Evolutionary conservation across 2,888 invertebrate genomes (phyloP), one percentile per base, ranked within the genome.

Genomic region (Deilephila elpenor): DNA sequence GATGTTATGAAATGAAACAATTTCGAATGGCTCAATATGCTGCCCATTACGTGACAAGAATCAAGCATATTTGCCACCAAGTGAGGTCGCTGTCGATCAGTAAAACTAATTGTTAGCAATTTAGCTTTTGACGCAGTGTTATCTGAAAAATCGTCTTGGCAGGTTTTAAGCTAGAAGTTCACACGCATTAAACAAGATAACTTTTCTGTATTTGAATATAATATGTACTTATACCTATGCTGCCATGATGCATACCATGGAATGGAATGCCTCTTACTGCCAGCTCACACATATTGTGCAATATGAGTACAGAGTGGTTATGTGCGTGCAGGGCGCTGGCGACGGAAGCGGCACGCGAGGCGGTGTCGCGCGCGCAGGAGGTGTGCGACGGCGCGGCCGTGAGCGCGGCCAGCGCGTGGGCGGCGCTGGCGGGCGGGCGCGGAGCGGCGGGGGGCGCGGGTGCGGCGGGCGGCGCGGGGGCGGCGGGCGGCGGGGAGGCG

Each of bases 351-450:
- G 95, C 99, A n/a, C 96, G 96, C 80, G 98, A 99, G 93, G 97
- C 98, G 14, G 96, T 98, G 73, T 96, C 96, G 90, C 95, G 98
- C 86, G 98, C 98, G 5, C 98, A 98, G 89, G 98, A 98, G 91
- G 97, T 97, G 74, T 97, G 97, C 75, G 98, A 99, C 88, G 96
- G 97, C 83, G 95, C 97, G 73, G 98, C 98, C 86, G 94, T 98
- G 73, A 74, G 98, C 98, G 89, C 96, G 98, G 84, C 73, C 76
- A 96, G 97, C 84, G 97, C 97, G 71, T 98, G 98, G 98, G 95
- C 97, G 83, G 90, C 83, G 80, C 82, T 98, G 86, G 98, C 98
- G 0, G 91, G 97, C 85, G 96, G 25, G 95, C 99, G 29, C 96
- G 96, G 29, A 96, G 25, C 96, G 96, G 93, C 97, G 98, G 17